phyloP scores from a whole-genome alignment of 2,113 vertebrate species.

The Alouatta palliata region DNA sequence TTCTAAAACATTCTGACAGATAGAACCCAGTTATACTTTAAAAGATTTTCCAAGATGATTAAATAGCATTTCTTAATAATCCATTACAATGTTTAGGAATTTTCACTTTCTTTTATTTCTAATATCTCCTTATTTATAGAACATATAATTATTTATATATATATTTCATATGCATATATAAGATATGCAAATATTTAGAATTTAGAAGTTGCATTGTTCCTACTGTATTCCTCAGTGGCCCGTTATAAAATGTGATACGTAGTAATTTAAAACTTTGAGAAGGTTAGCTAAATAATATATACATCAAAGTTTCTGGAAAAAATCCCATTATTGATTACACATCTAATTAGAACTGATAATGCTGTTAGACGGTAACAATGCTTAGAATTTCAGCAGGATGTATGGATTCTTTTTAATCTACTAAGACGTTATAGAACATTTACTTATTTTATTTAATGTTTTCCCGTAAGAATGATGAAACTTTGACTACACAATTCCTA shows the following conservation, averaged over 20 bases:
- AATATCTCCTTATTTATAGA: conserved; percentile 3
- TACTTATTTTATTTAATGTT: not conserved
- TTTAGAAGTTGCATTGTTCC: not conserved
- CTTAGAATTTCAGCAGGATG: not conserved
- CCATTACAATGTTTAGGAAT: not conserved
- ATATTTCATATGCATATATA: not conserved
- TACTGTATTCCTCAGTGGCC: not conserved
- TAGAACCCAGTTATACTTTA: conserved; percentile 3
- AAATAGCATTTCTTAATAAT: not conserved
- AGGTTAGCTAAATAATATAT: not conserved
- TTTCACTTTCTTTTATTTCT: not conserved
- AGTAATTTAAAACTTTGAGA: not conserved
- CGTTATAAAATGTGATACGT: not conserved
- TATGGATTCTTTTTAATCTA: conserved; percentile 3
- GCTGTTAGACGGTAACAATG: not conserved
- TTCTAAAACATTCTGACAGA: not conserved
- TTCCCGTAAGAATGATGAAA: not conserved
- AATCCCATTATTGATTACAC: not conserved
- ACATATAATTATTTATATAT: not conserved
- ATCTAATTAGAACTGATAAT: not conserved
- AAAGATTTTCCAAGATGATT: conserved; percentile 37
- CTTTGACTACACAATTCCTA: not conserved
- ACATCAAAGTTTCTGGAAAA: not conserved
- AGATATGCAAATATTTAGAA: conserved; percentile 18
- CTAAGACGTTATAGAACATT: not conserved